Evolutionary conservation across 1,140 invertebrate species (phyloP), one percentile per base, ranked within the genome.

Genomic region (Euwallacea similis): DNA sequence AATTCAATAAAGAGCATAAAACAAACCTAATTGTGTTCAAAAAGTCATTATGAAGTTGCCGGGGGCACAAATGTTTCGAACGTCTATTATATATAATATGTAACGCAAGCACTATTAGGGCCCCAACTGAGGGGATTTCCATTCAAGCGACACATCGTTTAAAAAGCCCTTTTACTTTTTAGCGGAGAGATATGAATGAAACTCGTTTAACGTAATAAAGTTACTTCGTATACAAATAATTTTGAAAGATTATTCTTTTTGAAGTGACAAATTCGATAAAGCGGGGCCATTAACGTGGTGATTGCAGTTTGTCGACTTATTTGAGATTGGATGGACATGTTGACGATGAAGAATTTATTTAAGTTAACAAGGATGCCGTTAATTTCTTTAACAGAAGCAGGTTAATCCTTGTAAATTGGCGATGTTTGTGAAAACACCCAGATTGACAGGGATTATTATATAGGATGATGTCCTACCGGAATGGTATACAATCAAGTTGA

Each of bases 11-110:
- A 69, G 58, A 75, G 65, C 62, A 69, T 71, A 73, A 74, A 77
- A 77, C 76, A 77, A 77, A 77, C 76, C 75, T 77, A 77, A 77
- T 77, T 77, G 76, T 73, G 75, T 77, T 77, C 76, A 76, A 77
- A 77, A 77, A 77, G 74, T 77, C 76, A 77, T 77, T 77, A 77
- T 74, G 74, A 72, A 72, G 65, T 72, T 71, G 74, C 76, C 68
- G 67, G 71, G 76, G 76, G 76, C 71, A 74, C 65, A 72, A 74
- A 77, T 76, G 76, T 75, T 75, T 72, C 69, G 71, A 74, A 77
- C 74, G 76, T 77, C 76, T 76, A 74, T 66, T 66, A 66, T 66
- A 66, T 75, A 75, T 77, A 77, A 77, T 76, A 74, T 73, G 73
- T 69, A 69, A 69, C 47, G 67, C 67, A 69, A 69, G 67, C 67